Conservation (phyloP, 1,140 invertebrate species). For the Tetramorium parvispinum region DNA sequence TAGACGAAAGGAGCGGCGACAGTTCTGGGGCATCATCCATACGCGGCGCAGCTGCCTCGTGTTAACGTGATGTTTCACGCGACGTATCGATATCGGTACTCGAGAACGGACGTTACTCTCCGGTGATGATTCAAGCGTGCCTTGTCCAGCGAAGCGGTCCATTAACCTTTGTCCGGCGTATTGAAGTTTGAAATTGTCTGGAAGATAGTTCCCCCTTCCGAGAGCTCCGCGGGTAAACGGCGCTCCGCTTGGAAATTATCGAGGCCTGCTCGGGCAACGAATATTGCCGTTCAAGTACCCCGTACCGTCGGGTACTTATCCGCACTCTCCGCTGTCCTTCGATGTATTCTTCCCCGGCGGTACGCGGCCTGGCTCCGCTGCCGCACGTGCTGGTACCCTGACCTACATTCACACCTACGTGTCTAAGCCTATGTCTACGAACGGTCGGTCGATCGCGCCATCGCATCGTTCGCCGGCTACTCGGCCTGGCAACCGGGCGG, state of each 20-base stretch:
- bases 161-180: slow-evolving; percentile 47
- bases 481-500: slow-evolving; percentile 68
- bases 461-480: slow-evolving; percentile 59
- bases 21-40: slow-evolving; percentile 10
- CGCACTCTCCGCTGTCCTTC: neutral
- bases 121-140: slow-evolving; percentile 56
- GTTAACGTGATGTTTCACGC: slow-evolving; percentile 55
- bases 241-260: neutral
- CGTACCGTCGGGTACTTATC: neutral
- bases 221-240: neutral
- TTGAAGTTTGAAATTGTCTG: slow-evolving; percentile 23
- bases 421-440: slow-evolving; percentile 71
- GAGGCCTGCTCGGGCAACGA: neutral
- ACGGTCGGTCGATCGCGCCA: slow-evolving; percentile 73
- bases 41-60: slow-evolving; percentile 13
- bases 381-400: slow-evolving; percentile 77
- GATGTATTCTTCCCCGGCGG: slow-evolving; percentile 51
- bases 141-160: slow-evolving; percentile 12
- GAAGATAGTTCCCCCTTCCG: neutral
- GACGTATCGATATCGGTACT: slow-evolving; percentile 30
- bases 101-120: slow-evolving; percentile 60
- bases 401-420: slow-evolving; percentile 79
- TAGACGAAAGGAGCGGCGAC: neutral
- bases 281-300: neutral
- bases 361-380: slow-evolving; percentile 22